phyloP scores from a whole-genome alignment of 2,888 invertebrate genomes.

The Thalpophila matura region DNA sequence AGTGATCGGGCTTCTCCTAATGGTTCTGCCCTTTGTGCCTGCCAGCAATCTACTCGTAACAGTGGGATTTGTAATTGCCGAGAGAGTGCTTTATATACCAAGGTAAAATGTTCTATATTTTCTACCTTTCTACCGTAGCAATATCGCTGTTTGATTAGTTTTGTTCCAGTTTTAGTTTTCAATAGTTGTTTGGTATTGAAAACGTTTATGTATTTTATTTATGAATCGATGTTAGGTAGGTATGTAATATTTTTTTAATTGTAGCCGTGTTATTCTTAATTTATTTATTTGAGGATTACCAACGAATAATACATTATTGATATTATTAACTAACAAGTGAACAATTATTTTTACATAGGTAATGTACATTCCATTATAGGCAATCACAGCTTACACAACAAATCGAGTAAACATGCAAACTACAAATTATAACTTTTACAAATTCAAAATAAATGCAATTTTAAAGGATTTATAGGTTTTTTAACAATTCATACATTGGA shows the following conservation, averaged over 20 bases:
- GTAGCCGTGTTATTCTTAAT: background rate
- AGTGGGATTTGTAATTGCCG: constrained; percentile 96
- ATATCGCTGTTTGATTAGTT: constrained; percentile 39
- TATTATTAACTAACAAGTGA: too few relatives aligned
- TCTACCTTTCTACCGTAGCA: background rate
- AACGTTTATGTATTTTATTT: constrained; percentile 10
- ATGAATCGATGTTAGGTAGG: too few relatives aligned
- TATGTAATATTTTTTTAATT: background rate
- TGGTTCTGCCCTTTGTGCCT: constrained; percentile 96
- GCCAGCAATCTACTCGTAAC: constrained; percentile 95
- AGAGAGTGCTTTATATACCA: constrained; percentile 97
- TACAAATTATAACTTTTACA: too few relatives aligned
- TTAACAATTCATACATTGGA: too few relatives aligned
- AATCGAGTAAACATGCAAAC: too few relatives aligned
- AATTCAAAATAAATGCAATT: too few relatives aligned
- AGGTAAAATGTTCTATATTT: constrained; percentile 87
- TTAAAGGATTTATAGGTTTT: too few relatives aligned
- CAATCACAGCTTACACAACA: too few relatives aligned
- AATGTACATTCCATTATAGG: too few relatives aligned
- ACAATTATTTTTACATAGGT: too few relatives aligned
- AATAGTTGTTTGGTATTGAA: constrained; percentile 20
- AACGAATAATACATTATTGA: too few relatives aligned
- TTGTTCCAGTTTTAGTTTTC: constrained; percentile 22
- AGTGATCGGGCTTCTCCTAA: constrained; percentile 93
- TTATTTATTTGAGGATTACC: too few relatives aligned